Evolutionary conservation across 2,888 invertebrate species (phyloP).

Genomic region (Lymantria dispar): DNA sequence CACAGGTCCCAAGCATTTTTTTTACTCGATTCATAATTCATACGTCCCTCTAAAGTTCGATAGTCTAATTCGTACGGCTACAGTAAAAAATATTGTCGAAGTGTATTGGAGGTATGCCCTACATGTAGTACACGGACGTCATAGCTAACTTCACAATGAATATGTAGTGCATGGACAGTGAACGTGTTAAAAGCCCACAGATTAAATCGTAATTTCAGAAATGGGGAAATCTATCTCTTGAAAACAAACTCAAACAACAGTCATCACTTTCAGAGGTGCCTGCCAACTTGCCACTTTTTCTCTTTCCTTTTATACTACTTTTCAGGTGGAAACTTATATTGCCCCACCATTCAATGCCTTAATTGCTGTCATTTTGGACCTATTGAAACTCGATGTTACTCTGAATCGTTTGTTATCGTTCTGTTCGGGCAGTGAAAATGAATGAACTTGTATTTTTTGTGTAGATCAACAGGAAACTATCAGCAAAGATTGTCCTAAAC

Average conservation of each 20-base stretch:
- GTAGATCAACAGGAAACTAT: not conserved
- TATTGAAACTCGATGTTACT: not conserved
- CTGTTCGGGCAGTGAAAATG: not conserved
- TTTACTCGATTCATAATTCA: not conserved
- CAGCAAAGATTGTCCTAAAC: no score
- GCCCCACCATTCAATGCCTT: not conserved
- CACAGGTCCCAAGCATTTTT: not conserved
- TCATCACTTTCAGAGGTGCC: conserved; percentile 11
- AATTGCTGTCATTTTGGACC: not conserved
- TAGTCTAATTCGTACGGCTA: not conserved
- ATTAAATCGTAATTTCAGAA: no score
- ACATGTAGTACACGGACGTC: not conserved
- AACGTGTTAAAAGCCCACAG: no score
- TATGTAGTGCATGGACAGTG: not conserved
- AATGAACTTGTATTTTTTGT: not conserved
- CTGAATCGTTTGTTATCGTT: not conserved
- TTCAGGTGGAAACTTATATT: no score
- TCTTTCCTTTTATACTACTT: conserved; percentile 4
- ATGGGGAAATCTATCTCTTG: not conserved
- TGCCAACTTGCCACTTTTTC: conserved; percentile 3
- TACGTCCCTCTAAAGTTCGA: not conserved
- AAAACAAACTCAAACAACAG: conserved; percentile 9
- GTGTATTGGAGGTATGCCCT: no score
- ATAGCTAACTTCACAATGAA: conserved; percentile 2
- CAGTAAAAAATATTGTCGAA: not conserved